phyloP scores from a whole-genome alignment of 2,888 invertebrate genomes.

The Clostera curtula region DNA sequence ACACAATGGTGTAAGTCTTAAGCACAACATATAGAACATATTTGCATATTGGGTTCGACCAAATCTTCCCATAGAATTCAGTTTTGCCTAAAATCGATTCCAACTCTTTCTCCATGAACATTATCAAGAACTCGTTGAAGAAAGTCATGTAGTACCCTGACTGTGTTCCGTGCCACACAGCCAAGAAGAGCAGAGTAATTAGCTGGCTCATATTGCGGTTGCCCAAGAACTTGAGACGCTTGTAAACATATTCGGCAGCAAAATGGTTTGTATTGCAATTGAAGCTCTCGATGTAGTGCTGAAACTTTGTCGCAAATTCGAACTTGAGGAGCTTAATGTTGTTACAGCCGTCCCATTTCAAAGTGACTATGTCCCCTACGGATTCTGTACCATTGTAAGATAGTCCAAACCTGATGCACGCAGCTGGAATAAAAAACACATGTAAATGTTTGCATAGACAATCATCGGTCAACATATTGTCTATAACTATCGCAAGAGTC shows the following conservation, averaged over 20 bases:
- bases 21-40: constrained; percentile 73
- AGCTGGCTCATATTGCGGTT: constrained; percentile 88
- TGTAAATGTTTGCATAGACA: too few species aligned
- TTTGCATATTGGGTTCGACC: constrained; percentile 48
- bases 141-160: constrained; percentile 96
- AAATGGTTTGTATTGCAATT: constrained; percentile 97
- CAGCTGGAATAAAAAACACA: constrained; percentile 60
- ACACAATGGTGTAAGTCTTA: constrained; percentile 84
- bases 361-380: constrained; percentile 43
- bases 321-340: constrained; percentile 90
- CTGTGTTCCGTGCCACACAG: constrained; percentile 97
- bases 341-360: constrained; percentile 90
- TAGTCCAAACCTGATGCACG: constrained; percentile 80
- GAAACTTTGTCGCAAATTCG: constrained; percentile 89
- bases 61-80: constrained; percentile 54
- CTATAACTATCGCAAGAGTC: too few species aligned
- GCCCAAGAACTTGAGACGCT: constrained; percentile 92
- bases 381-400: constrained; percentile 86
- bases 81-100: constrained; percentile 72
- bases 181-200: constrained; percentile 88
- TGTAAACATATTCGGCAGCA: constrained; percentile 95
- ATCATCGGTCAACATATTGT: too few species aligned
- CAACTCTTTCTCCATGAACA: constrained; percentile 88
- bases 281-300: constrained; percentile 92
- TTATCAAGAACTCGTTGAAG: constrained; percentile 91